phyloP scores from a whole-genome alignment of 2,797 vertebrate species.

The Martes flavigula region DNA sequence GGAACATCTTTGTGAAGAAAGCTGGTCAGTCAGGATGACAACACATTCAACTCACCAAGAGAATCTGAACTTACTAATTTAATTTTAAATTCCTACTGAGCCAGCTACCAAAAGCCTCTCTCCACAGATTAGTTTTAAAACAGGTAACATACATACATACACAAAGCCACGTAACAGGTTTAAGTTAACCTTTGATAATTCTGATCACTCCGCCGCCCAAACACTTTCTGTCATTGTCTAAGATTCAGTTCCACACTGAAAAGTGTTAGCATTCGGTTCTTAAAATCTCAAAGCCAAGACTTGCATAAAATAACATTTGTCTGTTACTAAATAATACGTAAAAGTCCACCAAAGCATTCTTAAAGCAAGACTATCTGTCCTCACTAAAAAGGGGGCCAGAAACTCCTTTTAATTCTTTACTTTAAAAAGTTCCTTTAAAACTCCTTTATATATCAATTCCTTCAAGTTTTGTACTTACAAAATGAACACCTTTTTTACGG shows the following conservation, averaged over 20 bases:
- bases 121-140: conserved; percentile 1
- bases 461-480: neutral
- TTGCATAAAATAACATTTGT: neutral
- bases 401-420: neutral
- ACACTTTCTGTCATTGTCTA: neutral
- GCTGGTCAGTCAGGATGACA: neutral
- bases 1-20: neutral
- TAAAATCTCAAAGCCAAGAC: conserved; percentile 35
- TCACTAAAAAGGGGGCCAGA: neutral
- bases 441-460: neutral
- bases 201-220: neutral
- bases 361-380: neutral
- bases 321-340: neutral
- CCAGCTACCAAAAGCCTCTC: neutral
- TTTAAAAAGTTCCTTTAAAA: neutral
- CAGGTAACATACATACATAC: neutral
- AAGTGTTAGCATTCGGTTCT: neutral
- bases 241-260: neutral
- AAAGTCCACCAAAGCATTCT: neutral
- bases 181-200: conserved; percentile 25
- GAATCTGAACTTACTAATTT: neutral
- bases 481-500: neutral
- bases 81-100: neutral
- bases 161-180: neutral
- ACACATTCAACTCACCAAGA: neutral